phyloP scores from a whole-genome alignment of 2,113 vertebrate species.

The Seriola aureovittata region DNA sequence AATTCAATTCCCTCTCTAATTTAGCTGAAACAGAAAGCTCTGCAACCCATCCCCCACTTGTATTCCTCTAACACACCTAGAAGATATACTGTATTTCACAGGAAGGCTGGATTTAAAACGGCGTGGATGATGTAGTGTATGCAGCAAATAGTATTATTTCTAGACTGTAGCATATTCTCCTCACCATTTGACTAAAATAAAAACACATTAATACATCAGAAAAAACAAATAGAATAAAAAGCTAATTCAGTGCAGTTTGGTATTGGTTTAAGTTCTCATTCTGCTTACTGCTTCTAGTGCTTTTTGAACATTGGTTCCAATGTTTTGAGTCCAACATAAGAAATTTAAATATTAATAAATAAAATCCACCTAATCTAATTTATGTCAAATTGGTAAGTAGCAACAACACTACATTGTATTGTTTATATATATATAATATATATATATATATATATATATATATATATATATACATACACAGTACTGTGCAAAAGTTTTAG shows the following conservation, averaged over 20 bases:
- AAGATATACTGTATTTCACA: slow-evolving; percentile 14
- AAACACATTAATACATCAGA: background rate
- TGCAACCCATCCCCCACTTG: slow-evolving; percentile 40
- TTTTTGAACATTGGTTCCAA: background rate
- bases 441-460: no score
- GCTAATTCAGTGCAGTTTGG: background rate
- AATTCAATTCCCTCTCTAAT: slow-evolving; percentile 57
- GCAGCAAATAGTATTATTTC: background rate
- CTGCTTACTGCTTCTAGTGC: background rate
- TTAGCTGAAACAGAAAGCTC: slow-evolving; percentile 49
- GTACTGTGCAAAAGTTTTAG: no score
- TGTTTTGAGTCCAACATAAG: background rate
- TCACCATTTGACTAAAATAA: background rate
- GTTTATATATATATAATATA: no score
- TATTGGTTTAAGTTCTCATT: background rate
- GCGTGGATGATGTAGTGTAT: background rate
- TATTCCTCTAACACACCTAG: slow-evolving; percentile 25
- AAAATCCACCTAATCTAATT: background rate
- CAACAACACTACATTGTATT: background rate
- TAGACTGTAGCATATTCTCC: background rate
- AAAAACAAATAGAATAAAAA: background rate
- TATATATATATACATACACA: no score
- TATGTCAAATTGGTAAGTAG: background rate
- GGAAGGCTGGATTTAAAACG: slow-evolving; percentile 6
- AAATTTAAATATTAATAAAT: background rate